Base-by-base conservation (phyloP, 2,113 vertebrate genomes). In the Heliornis fulica region DNA sequence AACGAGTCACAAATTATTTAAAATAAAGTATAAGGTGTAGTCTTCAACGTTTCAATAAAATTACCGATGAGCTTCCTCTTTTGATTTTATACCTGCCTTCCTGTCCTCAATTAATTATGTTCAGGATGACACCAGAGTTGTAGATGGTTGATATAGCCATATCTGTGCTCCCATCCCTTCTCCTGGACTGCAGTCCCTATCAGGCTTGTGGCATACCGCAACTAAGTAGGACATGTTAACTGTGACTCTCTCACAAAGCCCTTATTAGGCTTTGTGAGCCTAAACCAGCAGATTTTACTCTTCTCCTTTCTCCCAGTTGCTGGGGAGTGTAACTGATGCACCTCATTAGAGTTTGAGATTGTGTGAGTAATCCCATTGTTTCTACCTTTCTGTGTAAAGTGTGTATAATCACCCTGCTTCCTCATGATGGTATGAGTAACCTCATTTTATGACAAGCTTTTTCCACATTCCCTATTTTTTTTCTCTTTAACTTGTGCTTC, bases 291-390 rank as follows among this genome's bases (percentile, higher is more conserved):
- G 77, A 86, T 63, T 94, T 83, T 57, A 86, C 65, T 92, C 59
- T 91, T 38, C 50, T 92, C 15, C 92, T 93, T 80, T 91, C 90
- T 95, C 89, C 91, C 75, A 90, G 86, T 92, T 97, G 83, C 64
- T 94, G 79, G 96, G 87, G 94, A 93, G 90, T 96, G 86, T 91
- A 97, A 97, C 51, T 96, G 92, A 95, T 95, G 91, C 38, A 9
- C 89, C 80, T 96, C 94, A 91, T 97, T 95, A 96, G 48, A 70
- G 93, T 90, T 93, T 65, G 92, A 97, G 94, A 80, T 94, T n/a
- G 51, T 87, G 51, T 96, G 90, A 97, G 76, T 95, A 97, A 97
- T 97, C 43, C 65, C 90, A 93, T 94, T 97, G 96, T 95, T 78
- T 97, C 90, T 87, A 32, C 45, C 50, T 0, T 36, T 83, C 96